Conservation (phyloP, 2,888 invertebrate species). For the Embidobia sp. region DNA sequence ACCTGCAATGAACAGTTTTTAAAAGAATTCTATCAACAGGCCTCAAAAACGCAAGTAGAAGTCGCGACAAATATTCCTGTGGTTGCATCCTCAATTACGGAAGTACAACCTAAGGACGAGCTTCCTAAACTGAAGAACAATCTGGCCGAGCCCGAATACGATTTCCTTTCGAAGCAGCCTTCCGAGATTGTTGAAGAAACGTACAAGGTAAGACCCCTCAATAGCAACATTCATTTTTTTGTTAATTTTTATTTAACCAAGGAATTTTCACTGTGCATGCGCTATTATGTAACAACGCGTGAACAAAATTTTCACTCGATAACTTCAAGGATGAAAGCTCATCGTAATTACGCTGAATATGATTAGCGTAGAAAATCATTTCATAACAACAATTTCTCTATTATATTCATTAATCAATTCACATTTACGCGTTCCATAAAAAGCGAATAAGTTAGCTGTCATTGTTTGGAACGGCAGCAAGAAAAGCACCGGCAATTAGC, state of each 20-base stretch:
- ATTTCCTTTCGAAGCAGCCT: conserved; percentile 92
- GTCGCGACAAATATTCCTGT: conserved; percentile 76
- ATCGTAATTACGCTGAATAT: conserved; percentile 17
- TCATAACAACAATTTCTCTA: conserved; percentile 53
- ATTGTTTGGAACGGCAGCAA: conserved; percentile 6
- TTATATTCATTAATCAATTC: conserved; percentile 35
- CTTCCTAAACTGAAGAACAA: conserved; percentile 85
- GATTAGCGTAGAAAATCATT: conserved; percentile 24
- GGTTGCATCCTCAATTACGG: conserved; percentile 83
- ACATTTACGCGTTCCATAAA: conserved; percentile 7
- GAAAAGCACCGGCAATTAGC: conserved; percentile 24
- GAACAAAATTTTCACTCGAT: conserved; percentile 29
- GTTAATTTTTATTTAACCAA: no score
- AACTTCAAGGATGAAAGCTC: conserved; percentile 59
- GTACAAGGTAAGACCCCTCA: conserved; percentile 84
- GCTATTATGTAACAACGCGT: conserved; percentile 27
- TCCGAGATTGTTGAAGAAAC: conserved; percentile 93
- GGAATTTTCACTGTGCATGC: conserved; percentile 17
- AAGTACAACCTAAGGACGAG: conserved; percentile 81
- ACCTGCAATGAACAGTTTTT: no score
- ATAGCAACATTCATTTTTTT: no score
- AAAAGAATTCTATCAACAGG: conserved; percentile 25
- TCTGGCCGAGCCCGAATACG: conserved; percentile 91
- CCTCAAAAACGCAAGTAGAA: conserved; percentile 68
- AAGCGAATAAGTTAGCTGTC: conserved; percentile 7